Base-by-base conservation (phyloP, 2,888 invertebrate species). In the Plusia festucae region DNA sequence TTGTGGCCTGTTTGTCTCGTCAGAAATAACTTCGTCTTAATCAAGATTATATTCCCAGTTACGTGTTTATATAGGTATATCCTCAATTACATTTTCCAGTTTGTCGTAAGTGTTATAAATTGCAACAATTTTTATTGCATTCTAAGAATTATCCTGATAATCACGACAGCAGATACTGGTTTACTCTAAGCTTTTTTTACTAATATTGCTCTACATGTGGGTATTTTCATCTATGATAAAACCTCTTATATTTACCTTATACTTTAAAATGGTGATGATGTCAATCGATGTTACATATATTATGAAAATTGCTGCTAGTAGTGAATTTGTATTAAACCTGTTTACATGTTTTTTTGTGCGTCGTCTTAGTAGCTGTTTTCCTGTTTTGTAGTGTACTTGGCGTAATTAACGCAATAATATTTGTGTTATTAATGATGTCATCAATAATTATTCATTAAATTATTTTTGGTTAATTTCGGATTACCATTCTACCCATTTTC, bases 1-100 rank as follows among this genome's bases (percentile, higher is more conserved):
- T 40, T 5, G 46, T 49, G 18, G 8, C 46, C 46, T 20, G 16
- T 18, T 49, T 49, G 46, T 49, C 18, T 20, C 11, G 18, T 40
- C 40, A 40, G n/a, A 40, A n/a, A 40, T n/a, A 40, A 40, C 40
- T 40, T 40, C n/a, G n/a, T 40, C 40, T 6, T n/a, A 40, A 40
- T 40, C 40, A n/a, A 40, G 40, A 40, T 40, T 3, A n/a, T n/a
- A 40, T 40, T 40, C 40, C 40, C 6, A n/a, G n/a, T 40, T 40
- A 40, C 40, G n/a, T 40, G n/a, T n/a, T 40, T 34, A 0, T n/a
- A n/a, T n/a, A 40, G 15, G n/a, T n/a, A n/a, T 40, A 40, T n/a
- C 40, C 40, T 40, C 40, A 40, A 40, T 40, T 40, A 40, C n/a
- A 40, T 40, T 40, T 40, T 6, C n/a, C 40, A 40, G n/a, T n/a